A percentile compares a stretch with the other conserved stretches of the same genome.
These are phyloP conservation scores for Poecilia velifera DNA, from an alignment of 2,797 vertebrate genomes.

Conservation along the genomic window DNA sequence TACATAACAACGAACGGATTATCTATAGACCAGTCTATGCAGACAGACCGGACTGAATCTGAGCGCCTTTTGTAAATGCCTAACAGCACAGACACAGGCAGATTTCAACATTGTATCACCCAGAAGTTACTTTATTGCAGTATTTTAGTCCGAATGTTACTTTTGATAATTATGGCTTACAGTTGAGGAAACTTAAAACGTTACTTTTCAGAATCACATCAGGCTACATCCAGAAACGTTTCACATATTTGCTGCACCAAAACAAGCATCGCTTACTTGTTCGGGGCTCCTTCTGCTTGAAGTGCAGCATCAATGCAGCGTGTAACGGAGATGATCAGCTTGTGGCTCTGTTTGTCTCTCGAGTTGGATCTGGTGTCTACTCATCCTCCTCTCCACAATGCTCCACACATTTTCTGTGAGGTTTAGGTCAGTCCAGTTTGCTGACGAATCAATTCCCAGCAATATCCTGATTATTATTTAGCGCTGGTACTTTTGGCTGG, in stretches of 20 bases:
- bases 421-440: not conserved
- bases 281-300: not conserved
- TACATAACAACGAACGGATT: constrained; percentile 4
- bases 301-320: not conserved
- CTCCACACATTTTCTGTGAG: not conserved
- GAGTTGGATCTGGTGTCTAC: not conserved
- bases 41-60: not conserved
- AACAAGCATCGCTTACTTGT: not conserved
- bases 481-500: not conserved
- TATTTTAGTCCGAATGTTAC: not conserved
- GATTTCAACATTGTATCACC: not conserved
- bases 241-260: not conserved
- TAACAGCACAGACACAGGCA: not conserved
- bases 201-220: not conserved
- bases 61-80: not conserved
- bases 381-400: not conserved
- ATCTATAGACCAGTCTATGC: not conserved
- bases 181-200: not conserved
- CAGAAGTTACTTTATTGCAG: not conserved
- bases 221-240: not conserved
- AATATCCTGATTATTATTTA: not conserved
- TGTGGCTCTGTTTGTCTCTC: not conserved
- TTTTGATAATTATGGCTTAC: not conserved
- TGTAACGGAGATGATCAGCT: not conserved
- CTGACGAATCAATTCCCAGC: not conserved